Percentiles rank a stretch among this genome's conserved stretches.
phyloP scores from a whole-genome alignment of 2,113 vertebrate species.

The Perca flavescens region DNA sequence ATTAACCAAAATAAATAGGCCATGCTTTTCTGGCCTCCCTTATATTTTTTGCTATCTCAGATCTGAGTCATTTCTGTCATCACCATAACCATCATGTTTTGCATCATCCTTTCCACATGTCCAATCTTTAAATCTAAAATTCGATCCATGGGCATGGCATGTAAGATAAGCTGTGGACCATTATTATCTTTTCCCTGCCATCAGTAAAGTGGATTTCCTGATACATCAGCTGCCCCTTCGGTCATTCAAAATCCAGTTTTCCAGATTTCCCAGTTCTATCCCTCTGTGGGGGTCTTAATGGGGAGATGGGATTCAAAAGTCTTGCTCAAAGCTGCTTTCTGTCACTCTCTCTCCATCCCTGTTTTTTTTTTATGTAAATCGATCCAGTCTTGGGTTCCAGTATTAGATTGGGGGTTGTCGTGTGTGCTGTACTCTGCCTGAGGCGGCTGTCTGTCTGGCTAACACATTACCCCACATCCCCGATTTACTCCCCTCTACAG shows the following conservation, averaged over 20 bases:
- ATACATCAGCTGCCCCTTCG: slow-evolving; percentile 56
- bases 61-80: slow-evolving; percentile 68
- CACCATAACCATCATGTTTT: slow-evolving; percentile 57
- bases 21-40: slow-evolving; percentile 13
- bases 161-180: slow-evolving; percentile 69
- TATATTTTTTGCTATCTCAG: slow-evolving; percentile 18
- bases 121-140: slow-evolving; percentile 62
- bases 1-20: slow-evolving; percentile 37
- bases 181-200: slow-evolving; percentile 68
- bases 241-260: slow-evolving; percentile 72
- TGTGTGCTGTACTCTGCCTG: slow-evolving; percentile 68
- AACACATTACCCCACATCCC: slow-evolving; percentile 77
- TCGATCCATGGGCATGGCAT: slow-evolving; percentile 43
- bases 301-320: slow-evolving; percentile 65
- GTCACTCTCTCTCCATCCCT: slow-evolving; percentile 46
- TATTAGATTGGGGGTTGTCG: slow-evolving; percentile 73
- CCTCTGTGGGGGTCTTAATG: slow-evolving; percentile 64
- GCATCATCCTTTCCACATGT: slow-evolving; percentile 59
- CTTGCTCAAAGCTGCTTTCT: slow-evolving; percentile 67
- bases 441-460: slow-evolving; percentile 82
- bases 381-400: slow-evolving; percentile 75
- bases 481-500: slow-evolving; percentile 44
- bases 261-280: slow-evolving; percentile 57
- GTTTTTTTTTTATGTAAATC: slow-evolving; percentile 74
- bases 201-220: slow-evolving; percentile 75